Evolutionary conservation across 1,140 invertebrate genomes (phyloP).

Genomic region (Orius insidiosus): DNA sequence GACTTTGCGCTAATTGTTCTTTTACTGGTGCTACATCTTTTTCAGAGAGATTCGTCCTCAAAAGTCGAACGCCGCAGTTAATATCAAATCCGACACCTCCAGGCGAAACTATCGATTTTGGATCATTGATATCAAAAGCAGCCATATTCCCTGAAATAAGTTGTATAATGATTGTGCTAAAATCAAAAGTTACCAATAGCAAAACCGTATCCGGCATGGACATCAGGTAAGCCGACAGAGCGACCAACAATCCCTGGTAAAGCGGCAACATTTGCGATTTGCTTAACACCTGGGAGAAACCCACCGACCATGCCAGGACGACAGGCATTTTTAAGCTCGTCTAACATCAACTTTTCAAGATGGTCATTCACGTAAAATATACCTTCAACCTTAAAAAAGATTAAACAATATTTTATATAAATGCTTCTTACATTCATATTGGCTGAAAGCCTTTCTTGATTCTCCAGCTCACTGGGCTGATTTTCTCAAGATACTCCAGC

Average conservation of each 20-base stretch:
- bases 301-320: slow-evolving; percentile 77
- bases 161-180: too few relatives aligned
- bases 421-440: slow-evolving; percentile 73
- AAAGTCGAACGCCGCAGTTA: slow-evolving; percentile 89
- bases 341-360: slow-evolving; percentile 93
- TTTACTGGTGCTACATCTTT: slow-evolving; percentile 91
- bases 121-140: slow-evolving; percentile 92
- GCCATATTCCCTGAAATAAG: slow-evolving; percentile 81
- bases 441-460: slow-evolving; percentile 99
- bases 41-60: slow-evolving; percentile 89
- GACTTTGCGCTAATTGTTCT: slow-evolving; percentile 90
- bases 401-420: neutral
- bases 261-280: slow-evolving; percentile 98
- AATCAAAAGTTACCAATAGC: slow-evolving; percentile 93
- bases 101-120: slow-evolving; percentile 87
- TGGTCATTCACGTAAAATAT: slow-evolving; percentile 93
- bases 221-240: slow-evolving; percentile 86
- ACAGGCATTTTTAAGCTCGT: slow-evolving; percentile 84
- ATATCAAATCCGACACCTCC: slow-evolving; percentile 99
- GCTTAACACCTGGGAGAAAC: slow-evolving; percentile 96
- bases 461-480: slow-evolving; percentile 68
- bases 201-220: slow-evolving; percentile 99
- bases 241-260: slow-evolving; percentile 89
- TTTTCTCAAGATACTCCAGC: slow-evolving; percentile 79
- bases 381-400: slow-evolving; percentile 68